phyloP scores from a whole-genome alignment of 2,888 invertebrate species.

The Tinea trinotella region DNA sequence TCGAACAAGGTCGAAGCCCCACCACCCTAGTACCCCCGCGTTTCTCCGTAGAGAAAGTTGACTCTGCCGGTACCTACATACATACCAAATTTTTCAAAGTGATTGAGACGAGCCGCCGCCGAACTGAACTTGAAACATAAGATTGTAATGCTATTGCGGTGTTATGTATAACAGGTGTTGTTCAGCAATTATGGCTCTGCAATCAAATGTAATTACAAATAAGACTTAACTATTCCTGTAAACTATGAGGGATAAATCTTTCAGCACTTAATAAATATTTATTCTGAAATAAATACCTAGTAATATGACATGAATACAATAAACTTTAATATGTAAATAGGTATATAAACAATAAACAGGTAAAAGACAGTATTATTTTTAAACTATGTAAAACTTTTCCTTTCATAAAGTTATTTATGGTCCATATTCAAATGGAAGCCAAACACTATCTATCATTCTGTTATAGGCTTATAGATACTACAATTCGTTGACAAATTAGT shows the following conservation, averaged over 20 bases:
- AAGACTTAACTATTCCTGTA: no score
- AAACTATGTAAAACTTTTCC: constrained; percentile 5
- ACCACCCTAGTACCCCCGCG: constrained; percentile 24
- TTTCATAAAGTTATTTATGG: background rate
- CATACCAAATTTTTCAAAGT: constrained; percentile 60
- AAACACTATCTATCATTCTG: background rate
- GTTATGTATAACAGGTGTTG: background rate
- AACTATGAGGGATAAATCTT: no score
- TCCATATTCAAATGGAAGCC: background rate
- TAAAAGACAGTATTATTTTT: no score
- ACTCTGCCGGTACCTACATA: constrained; percentile 56
- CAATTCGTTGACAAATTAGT: constrained; percentile 3
- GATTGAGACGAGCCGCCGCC: background rate
- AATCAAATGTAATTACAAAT: background rate
- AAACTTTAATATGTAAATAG: no score
- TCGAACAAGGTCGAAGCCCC: constrained; percentile 66
- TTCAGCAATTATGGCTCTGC: background rate
- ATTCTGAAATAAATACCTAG: no score
- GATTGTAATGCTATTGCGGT: background rate
- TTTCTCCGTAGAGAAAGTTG: constrained; percentile 20
- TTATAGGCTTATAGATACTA: background rate
- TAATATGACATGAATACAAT: no score
- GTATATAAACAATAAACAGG: no score
- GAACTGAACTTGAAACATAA: constrained; percentile 2
- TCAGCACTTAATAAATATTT: no score